These are phyloP conservation scores for Oppia nitens DNA, from an alignment of 1,140 invertebrate genomes.

Conservation along the genomic window DNA sequence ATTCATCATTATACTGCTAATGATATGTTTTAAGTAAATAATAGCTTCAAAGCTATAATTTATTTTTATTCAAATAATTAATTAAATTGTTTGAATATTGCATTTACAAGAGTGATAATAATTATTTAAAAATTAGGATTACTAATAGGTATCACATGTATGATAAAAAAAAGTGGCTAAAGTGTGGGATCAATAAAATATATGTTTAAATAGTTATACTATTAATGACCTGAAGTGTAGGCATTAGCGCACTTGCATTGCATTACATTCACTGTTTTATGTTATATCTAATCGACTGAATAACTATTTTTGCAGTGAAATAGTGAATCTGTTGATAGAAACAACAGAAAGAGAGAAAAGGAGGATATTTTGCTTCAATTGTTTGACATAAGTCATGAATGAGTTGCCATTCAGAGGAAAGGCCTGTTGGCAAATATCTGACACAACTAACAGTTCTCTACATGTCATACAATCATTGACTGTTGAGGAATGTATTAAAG, in stretches of 20 bases:
- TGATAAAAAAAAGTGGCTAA: too few relatives aligned
- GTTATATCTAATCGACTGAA: neutral
- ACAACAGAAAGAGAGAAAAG: too few relatives aligned
- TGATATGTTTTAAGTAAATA: too few relatives aligned
- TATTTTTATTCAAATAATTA: neutral
- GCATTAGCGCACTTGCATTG: neutral
- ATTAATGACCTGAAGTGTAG: neutral
- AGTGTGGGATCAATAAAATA: neutral
- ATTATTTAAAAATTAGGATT: too few relatives aligned
- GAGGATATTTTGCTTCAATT: neutral
- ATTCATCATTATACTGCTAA: too few relatives aligned
- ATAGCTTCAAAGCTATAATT: too few relatives aligned
- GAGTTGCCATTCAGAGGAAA: neutral
- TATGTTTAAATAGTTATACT: neutral
- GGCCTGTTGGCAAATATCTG: neutral
- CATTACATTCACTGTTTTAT: neutral
- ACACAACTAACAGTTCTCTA: neutral
- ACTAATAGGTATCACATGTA: too few relatives aligned
- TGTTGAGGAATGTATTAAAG: neutral
- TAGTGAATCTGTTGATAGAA: neutral
- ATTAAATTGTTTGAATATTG: neutral
- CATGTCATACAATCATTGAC: neutral
- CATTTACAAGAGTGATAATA: neutral
- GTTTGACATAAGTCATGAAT: neutral
- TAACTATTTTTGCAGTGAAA: neutral